Percentiles rank a stretch among this genome's conserved stretches.
These are phyloP conservation scores for Heptranchias perlo DNA, from an alignment of 2,113 vertebrate genomes.

Conservation along the genomic window DNA sequence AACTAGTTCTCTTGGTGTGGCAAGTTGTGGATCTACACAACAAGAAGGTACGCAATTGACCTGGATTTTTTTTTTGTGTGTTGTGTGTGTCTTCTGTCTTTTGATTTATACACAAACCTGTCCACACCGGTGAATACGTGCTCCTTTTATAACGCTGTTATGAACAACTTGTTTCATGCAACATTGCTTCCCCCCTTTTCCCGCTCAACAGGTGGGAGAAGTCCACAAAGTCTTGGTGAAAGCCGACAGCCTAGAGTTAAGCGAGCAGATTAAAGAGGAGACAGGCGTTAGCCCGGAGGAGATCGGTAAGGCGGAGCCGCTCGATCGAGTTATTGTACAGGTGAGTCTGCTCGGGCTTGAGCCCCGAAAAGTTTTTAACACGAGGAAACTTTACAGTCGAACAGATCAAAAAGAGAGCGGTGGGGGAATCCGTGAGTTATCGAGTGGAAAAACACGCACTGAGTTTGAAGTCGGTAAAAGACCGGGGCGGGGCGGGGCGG, in stretches of 20 bases:
- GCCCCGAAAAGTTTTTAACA: not conserved
- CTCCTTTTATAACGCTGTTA: not conserved
- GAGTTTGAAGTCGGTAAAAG: not conserved
- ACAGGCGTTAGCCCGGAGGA: constrained; percentile 76
- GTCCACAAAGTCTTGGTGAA: constrained; percentile 82
- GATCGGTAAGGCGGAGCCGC: constrained; percentile 72
- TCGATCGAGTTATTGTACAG: constrained; percentile 84
- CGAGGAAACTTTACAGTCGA: not conserved
- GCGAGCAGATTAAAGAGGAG: constrained; percentile 77
- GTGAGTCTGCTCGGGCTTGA: constrained; percentile 56
- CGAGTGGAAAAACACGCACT: not conserved
- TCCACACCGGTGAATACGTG: not conserved
- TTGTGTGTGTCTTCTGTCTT: not conserved
- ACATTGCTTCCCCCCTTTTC: not conserved
- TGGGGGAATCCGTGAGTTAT: no score
- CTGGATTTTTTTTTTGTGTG: constrained; percentile 1
- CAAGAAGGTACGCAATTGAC: constrained; percentile 79
- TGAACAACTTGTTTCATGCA: not conserved
- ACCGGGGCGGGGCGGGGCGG: not conserved
- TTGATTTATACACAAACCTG: not conserved
- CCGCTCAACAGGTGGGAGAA: constrained; percentile 73
- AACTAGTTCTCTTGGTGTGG: constrained; percentile 98
- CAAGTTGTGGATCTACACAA: constrained; percentile 95
- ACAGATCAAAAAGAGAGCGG: not conserved
- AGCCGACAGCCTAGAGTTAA: constrained; percentile 79